Evolutionary conservation across 2,797 vertebrate species (phyloP).

Genomic region (Benthosema pterotum): DNA sequence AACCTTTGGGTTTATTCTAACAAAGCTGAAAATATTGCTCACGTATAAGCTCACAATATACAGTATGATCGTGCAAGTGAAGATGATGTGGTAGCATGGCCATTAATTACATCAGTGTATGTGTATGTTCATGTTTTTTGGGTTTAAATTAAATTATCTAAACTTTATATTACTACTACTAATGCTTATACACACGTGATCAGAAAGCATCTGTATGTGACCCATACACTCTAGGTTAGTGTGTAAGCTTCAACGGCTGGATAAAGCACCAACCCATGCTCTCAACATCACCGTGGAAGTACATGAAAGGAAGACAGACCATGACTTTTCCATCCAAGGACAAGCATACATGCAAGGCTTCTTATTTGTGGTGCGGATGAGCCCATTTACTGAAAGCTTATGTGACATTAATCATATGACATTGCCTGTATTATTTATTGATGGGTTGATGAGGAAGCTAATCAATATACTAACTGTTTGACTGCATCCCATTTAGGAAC

Average conservation of each 20-base stretch:
- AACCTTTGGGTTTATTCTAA: not conserved
- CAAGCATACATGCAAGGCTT: conserved; percentile 75
- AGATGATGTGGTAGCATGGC: too few relatives aligned
- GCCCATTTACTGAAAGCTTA: not conserved
- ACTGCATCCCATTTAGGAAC: conserved; percentile 76
- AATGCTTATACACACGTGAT: too few relatives aligned
- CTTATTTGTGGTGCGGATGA: conserved; percentile 82
- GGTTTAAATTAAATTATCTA: too few relatives aligned
- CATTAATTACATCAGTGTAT: too few relatives aligned
- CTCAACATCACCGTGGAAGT: conserved; percentile 82
- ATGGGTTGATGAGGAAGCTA: not conserved
- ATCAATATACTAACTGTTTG: not conserved
- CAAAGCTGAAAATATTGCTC: too few relatives aligned
- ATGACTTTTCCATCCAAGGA: conserved; percentile 80
- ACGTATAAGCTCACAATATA: too few relatives aligned
- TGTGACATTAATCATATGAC: not conserved
- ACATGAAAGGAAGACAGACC: conserved; percentile 63
- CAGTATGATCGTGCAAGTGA: too few relatives aligned
- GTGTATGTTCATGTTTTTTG: too few relatives aligned
- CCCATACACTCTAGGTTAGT: conserved; percentile 74
- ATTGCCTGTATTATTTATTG: not conserved
- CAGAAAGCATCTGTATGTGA: too few relatives aligned
- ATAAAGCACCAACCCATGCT: conserved; percentile 36
- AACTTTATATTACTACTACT: too few relatives aligned
- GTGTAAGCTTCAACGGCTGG: conserved; percentile 76